Evolutionary conservation across 1,140 invertebrate genomes (phyloP).

Genomic region (Caerostris extrusa): DNA sequence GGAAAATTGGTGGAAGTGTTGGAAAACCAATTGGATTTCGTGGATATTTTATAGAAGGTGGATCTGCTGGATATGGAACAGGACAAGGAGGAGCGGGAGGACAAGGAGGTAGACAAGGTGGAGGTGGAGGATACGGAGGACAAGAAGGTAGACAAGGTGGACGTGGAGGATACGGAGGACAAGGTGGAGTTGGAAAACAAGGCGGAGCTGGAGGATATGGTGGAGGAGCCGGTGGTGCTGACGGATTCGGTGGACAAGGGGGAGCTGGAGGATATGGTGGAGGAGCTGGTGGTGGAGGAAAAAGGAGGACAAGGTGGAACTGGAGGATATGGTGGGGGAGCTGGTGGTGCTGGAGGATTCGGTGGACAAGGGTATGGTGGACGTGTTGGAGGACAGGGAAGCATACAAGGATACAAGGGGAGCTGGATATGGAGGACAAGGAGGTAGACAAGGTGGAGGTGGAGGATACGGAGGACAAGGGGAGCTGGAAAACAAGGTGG

Average conservation of each 20-base stretch:
- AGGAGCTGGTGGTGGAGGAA: not conserved
- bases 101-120: not conserved
- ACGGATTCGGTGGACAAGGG: not conserved
- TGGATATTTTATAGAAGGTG: too few relatives aligned
- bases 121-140: not conserved
- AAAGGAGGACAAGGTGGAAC: slow-evolving; percentile 19
- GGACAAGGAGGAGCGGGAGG: not conserved
- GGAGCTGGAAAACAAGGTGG: not conserved
- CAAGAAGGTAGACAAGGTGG: not conserved
- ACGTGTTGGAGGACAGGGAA: not conserved
- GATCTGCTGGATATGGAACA: not conserved
- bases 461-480: not conserved
- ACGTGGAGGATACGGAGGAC: slow-evolving; percentile 31
- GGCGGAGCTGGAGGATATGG: not conserved
- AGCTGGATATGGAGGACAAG: not conserved
- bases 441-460: not conserved
- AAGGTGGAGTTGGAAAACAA: not conserved
- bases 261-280: not conserved
- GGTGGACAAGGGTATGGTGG: not conserved
- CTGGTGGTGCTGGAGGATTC: not conserved
- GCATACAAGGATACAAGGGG: not conserved
- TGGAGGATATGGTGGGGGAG: slow-evolving; percentile 43
- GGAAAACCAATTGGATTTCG: too few relatives aligned
- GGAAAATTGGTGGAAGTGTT: too few relatives aligned
- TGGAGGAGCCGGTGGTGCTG: not conserved